Conservation (phyloP, 2,888 invertebrate genomes). For the Diploptera punctata region DNA sequence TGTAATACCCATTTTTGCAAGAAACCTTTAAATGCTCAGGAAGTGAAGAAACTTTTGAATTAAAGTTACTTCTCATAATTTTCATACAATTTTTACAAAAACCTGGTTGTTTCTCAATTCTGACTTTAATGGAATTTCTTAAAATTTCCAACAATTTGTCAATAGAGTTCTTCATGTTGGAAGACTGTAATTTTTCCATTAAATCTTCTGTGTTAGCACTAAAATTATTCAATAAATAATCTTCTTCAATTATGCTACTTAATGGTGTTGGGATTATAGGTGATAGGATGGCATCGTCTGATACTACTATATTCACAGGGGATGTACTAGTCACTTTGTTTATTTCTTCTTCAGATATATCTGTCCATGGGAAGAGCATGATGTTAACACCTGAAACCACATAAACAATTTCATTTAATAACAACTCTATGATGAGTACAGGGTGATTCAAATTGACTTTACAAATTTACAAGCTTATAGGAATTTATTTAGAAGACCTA, state of each 20-base stretch:
- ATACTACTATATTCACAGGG: not conserved
- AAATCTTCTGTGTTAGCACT: not conserved
- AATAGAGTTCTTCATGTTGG: not conserved
- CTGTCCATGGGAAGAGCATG: slow-evolving; percentile 37
- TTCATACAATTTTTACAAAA: slow-evolving; percentile 66
- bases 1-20: no score
- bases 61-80: no score
- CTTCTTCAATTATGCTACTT: not conserved
- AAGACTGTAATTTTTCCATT: not conserved
- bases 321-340: no score
- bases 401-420: no score
- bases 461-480: no score
- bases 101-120: slow-evolving; percentile 66
- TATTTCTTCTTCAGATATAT: slow-evolving; percentile 29
- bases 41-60: no score
- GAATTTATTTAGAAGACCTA: no score
- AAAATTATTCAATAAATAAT: not conserved
- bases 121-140: slow-evolving; percentile 61
- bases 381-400: no score
- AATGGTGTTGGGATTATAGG: not conserved
- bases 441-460: no score
- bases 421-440: no score
- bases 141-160: slow-evolving; percentile 8
- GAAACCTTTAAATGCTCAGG: no score
- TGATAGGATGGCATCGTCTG: not conserved